These are phyloP conservation scores for Ictalurus furcatus DNA, from an alignment of 2,113 vertebrate species.

Conservation along the genomic window DNA sequence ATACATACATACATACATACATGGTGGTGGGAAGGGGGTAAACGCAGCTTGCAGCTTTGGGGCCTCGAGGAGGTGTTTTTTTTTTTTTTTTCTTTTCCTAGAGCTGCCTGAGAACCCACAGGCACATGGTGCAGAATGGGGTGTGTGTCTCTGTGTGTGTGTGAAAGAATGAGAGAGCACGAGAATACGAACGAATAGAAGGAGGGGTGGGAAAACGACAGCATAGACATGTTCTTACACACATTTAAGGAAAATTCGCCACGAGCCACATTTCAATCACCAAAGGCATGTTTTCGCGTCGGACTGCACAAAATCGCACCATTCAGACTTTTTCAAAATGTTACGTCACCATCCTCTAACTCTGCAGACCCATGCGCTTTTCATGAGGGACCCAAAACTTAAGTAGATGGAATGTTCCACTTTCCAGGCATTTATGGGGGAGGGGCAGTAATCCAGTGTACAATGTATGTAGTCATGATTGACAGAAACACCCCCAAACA, in stretches of 20 bases:
- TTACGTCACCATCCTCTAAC: neutral
- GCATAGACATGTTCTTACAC: slow-evolving; percentile 43
- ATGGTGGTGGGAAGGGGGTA: slow-evolving; percentile 7
- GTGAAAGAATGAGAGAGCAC: slow-evolving; percentile 3
- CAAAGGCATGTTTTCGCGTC: neutral
- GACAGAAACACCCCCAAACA: slow-evolving; percentile 56
- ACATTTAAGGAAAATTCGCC: slow-evolving; percentile 1
- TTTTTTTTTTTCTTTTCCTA: slow-evolving; percentile 54
- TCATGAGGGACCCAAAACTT: slow-evolving; percentile 38
- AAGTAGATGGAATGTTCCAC: slow-evolving; percentile 57
- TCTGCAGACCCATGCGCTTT: neutral
- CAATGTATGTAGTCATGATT: slow-evolving; percentile 70
- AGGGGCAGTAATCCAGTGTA: slow-evolving; percentile 62
- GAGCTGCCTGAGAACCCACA: slow-evolving; percentile 72
- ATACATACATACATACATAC: neutral
- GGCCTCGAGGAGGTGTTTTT: slow-evolving; percentile 64
- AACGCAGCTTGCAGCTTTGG: slow-evolving; percentile 45
- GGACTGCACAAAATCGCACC: neutral
- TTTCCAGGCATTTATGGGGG: slow-evolving; percentile 55
- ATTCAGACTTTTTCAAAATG: neutral
- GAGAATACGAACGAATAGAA: slow-evolving; percentile 9
- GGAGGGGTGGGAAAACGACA: slow-evolving; percentile 45
- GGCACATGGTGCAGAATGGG: slow-evolving; percentile 72
- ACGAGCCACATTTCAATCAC: neutral
- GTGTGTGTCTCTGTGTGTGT: slow-evolving; percentile 24